Conservation (phyloP, 2,797 vertebrate genomes). For the Hapalemur alaotrensis region DNA sequence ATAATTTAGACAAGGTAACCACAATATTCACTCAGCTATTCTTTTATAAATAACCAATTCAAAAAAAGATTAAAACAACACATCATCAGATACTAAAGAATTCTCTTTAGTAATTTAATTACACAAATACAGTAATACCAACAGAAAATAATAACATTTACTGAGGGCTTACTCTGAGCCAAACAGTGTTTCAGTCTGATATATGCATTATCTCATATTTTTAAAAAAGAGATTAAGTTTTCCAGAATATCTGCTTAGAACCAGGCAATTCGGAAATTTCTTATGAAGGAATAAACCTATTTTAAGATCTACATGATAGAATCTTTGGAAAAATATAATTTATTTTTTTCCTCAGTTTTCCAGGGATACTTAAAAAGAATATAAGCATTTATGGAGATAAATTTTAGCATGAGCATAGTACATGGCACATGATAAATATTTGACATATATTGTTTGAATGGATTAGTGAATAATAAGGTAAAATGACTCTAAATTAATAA, state of each 20-base stretch:
- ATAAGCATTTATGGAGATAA: not conserved
- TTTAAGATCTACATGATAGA: not conserved
- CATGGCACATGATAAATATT: not conserved
- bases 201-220: not conserved
- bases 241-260: not conserved
- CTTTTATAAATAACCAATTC: slow-evolving; percentile 4
- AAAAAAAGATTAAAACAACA: not conserved
- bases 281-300: not conserved
- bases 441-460: not conserved
- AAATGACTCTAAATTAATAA: not conserved
- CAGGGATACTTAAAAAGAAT: not conserved
- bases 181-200: not conserved
- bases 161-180: not conserved
- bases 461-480: not conserved
- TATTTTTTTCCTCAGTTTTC: not conserved
- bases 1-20: not conserved
- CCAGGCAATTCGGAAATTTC: not conserved
- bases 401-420: not conserved
- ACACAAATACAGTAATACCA: not conserved
- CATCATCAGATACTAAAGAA: not conserved
- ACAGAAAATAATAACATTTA: not conserved
- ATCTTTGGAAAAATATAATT: not conserved
- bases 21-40: not conserved
- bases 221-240: not conserved
- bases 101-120: slow-evolving; percentile 2